These are phyloP conservation scores for Ivindomyrus marchei DNA, from an alignment of 2,113 vertebrate species.

Conservation along the genomic window DNA sequence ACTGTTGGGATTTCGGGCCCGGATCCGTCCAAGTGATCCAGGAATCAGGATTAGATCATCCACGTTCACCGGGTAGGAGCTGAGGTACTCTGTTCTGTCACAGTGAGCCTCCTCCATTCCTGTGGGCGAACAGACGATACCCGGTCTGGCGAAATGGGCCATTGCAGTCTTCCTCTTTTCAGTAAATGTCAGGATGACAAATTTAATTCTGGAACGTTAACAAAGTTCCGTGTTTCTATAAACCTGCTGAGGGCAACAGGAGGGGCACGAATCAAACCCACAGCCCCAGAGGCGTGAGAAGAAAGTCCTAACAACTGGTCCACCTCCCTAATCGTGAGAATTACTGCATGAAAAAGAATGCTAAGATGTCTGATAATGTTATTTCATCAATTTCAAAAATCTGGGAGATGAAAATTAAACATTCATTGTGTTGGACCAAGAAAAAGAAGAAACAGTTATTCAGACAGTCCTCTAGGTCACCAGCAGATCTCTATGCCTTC, in stretches of 20 bases:
- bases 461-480: neutral
- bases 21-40: slow-evolving; percentile 84
- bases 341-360: neutral
- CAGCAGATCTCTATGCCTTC: neutral
- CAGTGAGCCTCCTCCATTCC: slow-evolving; percentile 96
- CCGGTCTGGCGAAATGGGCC: neutral
- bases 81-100: slow-evolving; percentile 88
- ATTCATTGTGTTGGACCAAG: neutral
- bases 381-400: neutral
- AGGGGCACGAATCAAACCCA: neutral
- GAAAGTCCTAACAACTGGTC: neutral
- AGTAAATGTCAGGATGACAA: neutral
- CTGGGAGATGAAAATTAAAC: neutral
- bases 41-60: slow-evolving; percentile 81
- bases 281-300: neutral
- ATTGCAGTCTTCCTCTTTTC: neutral
- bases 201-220: neutral
- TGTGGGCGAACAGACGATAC: slow-evolving; percentile 37
- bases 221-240: neutral
- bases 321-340: neutral
- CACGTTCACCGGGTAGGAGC: slow-evolving; percentile 79
- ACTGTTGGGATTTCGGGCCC: slow-evolving; percentile 71
- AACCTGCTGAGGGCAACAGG: neutral
- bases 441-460: neutral
- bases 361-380: neutral